phyloP scores from a whole-genome alignment of 2,113 vertebrate species.

The Periophthalmodon schlosseri region DNA sequence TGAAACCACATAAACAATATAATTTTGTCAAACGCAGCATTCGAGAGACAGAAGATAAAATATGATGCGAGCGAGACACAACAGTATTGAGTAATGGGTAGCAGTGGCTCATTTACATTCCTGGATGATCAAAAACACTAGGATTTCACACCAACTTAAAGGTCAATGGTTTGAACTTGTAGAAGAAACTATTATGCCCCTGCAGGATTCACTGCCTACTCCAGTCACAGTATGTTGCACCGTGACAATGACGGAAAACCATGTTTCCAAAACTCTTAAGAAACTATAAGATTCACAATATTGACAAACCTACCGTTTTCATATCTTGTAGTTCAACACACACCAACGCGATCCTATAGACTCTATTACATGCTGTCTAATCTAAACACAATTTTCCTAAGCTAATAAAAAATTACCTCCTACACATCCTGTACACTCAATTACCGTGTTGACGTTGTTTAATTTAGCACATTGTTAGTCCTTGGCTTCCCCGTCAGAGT shows the following conservation, averaged over 20 bases:
- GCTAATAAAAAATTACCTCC: neutral
- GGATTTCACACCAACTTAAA: too few species aligned
- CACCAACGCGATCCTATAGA: neutral
- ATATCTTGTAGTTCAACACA: neutral
- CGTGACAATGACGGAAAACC: too few species aligned
- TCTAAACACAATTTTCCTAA: neutral
- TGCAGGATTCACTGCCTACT: too few species aligned
- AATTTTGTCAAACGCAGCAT: neutral
- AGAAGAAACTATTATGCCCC: too few species aligned
- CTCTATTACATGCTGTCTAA: neutral
- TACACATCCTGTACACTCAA: neutral
- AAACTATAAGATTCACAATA: too few species aligned
- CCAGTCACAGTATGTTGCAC: too few species aligned
- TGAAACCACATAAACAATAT: neutral
- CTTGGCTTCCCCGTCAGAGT: conserved; percentile 5
- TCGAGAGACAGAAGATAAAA: neutral
- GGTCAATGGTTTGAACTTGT: too few species aligned
- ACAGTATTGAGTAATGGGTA: neutral
- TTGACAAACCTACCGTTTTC: neutral
- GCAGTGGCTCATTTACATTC: neutral
- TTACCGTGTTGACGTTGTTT: neutral
- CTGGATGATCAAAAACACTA: neutral
- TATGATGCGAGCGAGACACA: neutral
- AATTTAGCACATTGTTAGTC: conserved; percentile 4
- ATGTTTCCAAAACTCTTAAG: too few species aligned